Base-by-base conservation (phyloP, 2,113 vertebrate species). In the Delphinapterus leucas region DNA sequence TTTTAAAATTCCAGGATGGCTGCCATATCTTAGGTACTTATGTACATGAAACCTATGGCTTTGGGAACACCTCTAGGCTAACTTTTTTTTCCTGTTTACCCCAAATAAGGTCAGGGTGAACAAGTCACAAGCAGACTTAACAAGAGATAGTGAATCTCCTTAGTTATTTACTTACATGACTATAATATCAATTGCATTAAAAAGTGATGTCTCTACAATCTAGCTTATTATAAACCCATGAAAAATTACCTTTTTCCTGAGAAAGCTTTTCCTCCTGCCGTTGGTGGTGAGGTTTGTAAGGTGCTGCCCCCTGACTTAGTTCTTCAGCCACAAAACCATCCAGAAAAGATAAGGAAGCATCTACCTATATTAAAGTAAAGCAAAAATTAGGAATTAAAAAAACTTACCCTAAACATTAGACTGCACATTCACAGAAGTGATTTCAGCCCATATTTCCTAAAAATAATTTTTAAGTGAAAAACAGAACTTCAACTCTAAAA, bases 271-370 rank as follows among this genome's bases (percentile, higher is more conserved):
- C 99, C 94, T 99, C 99, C 88, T 99, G 99, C 92, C 99, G 99
- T 97, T 99, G 99, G 97, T 99, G 99, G 41, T 99, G 99, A 95
- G 99, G 99, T 79, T 99, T 99, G 90, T 99, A 99, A 0, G 99
- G 99, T 87, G 99, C 99, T 36, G 99, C 99, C 31, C 99, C 99
- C 25, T 88, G 97, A 87, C 98, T 98, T 96, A 99, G 98, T 61
- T 99, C 99, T 96, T 99, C 99, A 9, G 99, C 99, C 97, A 99
- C 99, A 98, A 99, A 99, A 36, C 98, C 99, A 98, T 99, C 99
- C 98, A 99, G 98, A 97, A 99, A 99, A 74, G 99, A 99, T 92
- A 99, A 98, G 17, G 99, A 99, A 84, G 99, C 99, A 99, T 99
- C 99, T 49, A 99, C 99, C 99, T 99, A 96, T 55, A 95, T 90